phyloP scores from a whole-genome alignment of 2,888 invertebrate genomes.

The Cheilosia vernalis region DNA sequence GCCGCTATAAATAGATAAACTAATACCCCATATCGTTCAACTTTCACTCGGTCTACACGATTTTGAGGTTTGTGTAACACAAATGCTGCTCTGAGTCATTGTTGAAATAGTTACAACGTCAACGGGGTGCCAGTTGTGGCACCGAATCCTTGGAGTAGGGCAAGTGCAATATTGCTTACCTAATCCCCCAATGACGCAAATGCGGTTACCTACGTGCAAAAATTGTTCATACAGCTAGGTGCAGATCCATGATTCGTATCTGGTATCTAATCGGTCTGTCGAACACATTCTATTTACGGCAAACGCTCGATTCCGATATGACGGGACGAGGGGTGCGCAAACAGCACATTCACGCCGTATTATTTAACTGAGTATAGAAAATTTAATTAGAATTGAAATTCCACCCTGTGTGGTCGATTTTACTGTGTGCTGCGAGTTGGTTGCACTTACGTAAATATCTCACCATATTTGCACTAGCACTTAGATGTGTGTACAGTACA shows the following conservation, averaged over 20 bases:
- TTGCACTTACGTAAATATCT: slow-evolving; percentile 64
- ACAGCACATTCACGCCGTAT: slow-evolving; percentile 20
- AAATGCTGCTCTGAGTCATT: neutral
- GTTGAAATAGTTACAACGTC: slow-evolving; percentile 4
- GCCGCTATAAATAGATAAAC: too few species aligned
- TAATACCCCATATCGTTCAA: too few species aligned
- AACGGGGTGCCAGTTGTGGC: slow-evolving; percentile 16
- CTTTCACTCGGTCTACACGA: neutral
- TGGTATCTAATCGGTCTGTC: slow-evolving; percentile 19
- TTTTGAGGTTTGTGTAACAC: neutral
- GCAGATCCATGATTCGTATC: slow-evolving; percentile 12
- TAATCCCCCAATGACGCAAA: slow-evolving; percentile 51
- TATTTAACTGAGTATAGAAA: slow-evolving; percentile 31
- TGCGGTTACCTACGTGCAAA: slow-evolving; percentile 12
- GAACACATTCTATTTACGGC: slow-evolving; percentile 58
- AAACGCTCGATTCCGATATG: slow-evolving; percentile 11
- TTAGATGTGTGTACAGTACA: neutral
- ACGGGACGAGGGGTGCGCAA: neutral
- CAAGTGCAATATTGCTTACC: slow-evolving; percentile 42
- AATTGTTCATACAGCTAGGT: slow-evolving; percentile 21
- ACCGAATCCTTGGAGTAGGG: slow-evolving; percentile 57
- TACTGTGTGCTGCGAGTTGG: slow-evolving; percentile 25
- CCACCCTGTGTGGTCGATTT: slow-evolving; percentile 23
- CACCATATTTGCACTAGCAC: slow-evolving; percentile 18
- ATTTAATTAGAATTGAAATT: slow-evolving; percentile 65